These are phyloP conservation scores for Gambusia yucatana DNA, from an alignment of 2,797 vertebrate genomes.

Conservation along the genomic window DNA sequence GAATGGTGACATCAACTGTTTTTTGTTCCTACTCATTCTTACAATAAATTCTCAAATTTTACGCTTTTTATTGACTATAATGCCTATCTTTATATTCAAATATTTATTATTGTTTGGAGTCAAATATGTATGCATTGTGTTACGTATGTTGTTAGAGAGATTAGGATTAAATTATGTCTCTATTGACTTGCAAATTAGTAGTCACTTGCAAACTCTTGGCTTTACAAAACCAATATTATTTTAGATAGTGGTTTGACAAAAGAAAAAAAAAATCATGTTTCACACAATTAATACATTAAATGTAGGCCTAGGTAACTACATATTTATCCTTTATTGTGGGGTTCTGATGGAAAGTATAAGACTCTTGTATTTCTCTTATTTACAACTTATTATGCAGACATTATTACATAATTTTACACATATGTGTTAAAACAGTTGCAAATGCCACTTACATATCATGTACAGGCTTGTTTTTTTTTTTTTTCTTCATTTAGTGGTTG, in stretches of 20 bases:
- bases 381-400: neutral
- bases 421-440: neutral
- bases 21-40: neutral
- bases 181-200: neutral
- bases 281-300: neutral
- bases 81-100: neutral
- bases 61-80: neutral
- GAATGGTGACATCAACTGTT: neutral
- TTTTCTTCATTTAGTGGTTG: slow-evolving; percentile 12
- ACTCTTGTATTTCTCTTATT: neutral
- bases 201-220: neutral
- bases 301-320: neutral
- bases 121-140: neutral
- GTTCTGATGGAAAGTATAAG: neutral
- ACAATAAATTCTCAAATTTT: neutral
- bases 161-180: neutral
- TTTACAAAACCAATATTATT: neutral
- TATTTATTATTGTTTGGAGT: neutral
- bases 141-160: neutral
- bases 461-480: neutral
- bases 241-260: neutral
- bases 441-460: neutral
- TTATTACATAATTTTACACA: neutral
- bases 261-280: neutral
- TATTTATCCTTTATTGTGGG: neutral